Conservation (phyloP, 2,113 vertebrate genomes). For the Neolamprologus longior region DNA sequence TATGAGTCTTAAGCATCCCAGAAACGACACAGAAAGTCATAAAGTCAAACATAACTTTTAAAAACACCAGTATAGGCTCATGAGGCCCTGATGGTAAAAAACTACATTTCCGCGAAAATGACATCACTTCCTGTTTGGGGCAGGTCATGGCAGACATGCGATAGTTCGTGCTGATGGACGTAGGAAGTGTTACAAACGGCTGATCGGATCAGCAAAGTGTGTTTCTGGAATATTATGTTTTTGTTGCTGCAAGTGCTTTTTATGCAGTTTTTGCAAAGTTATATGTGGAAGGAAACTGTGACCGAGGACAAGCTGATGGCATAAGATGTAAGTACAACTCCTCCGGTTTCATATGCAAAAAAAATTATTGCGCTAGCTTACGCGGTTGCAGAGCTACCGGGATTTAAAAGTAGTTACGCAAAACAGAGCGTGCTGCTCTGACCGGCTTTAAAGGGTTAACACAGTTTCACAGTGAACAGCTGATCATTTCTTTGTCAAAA, state of each 20-base stretch:
- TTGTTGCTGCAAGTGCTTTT: too few relatives aligned
- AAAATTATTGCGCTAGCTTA: accelerated
- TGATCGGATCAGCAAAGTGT: accelerated
- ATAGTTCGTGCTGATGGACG: accelerated
- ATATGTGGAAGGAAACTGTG: too few relatives aligned
- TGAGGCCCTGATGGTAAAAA: too few relatives aligned
- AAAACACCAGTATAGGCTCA: too few relatives aligned
- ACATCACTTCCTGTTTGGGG: accelerated
- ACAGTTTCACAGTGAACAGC: neutral
- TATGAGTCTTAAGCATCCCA: too few relatives aligned
- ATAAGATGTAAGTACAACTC: too few relatives aligned
- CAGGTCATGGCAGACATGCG: accelerated
- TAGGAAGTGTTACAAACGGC: accelerated
- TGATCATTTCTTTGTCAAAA: neutral
- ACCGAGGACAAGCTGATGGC: too few relatives aligned
- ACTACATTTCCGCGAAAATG: too few relatives aligned
- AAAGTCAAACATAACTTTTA: too few relatives aligned
- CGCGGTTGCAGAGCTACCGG: accelerated
- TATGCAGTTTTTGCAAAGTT: accelerated
- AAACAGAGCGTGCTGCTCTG: accelerated
- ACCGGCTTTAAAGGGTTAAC: accelerated
- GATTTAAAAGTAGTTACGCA: accelerated
- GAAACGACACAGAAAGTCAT: too few relatives aligned
- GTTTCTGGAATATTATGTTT: too few relatives aligned
- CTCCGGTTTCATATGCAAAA: too few relatives aligned